Conservation (phyloP, 92 coral and sea anemone genomes). For the Montipora capitata region DNA sequence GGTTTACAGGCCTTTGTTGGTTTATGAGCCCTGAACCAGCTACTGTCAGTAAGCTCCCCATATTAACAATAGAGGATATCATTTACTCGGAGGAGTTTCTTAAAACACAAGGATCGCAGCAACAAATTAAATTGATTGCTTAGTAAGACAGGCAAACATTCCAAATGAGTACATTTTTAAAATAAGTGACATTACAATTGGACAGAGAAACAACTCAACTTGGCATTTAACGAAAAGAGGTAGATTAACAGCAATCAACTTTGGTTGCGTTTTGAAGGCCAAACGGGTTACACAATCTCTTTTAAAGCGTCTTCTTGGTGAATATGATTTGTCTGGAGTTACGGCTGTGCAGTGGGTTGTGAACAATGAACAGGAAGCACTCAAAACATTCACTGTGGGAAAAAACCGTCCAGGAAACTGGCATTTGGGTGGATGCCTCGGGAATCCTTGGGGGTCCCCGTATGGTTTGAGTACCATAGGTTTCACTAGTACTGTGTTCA, state of each 20-base stretch:
- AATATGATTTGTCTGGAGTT: constrained; percentile 33
- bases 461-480: no score
- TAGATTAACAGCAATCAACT: no score
- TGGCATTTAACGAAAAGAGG: no score
- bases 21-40: no score
- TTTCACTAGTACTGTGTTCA: no score
- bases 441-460: constrained; percentile 10
- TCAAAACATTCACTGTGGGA: constrained; percentile 33
- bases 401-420: constrained; percentile 35
- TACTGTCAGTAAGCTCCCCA: no score
- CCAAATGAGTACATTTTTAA: not conserved
- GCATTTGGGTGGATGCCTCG: constrained; percentile 53
- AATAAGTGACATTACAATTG: not conserved
- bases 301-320: constrained; percentile 5
- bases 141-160: not conserved
- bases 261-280: no score
- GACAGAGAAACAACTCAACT: no score
- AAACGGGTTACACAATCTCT: no score
- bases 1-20: no score
- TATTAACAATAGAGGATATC: no score
- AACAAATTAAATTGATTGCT: constrained; percentile 22
- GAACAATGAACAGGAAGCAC: constrained; percentile 8
- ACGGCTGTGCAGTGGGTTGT: constrained; percentile 49
- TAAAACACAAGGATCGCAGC: constrained; percentile 1
- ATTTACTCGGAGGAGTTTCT: no score